These are phyloP conservation scores for Threskiornis aethiopicus DNA, from an alignment of 2,797 vertebrate genomes.

Conservation along the genomic window DNA sequence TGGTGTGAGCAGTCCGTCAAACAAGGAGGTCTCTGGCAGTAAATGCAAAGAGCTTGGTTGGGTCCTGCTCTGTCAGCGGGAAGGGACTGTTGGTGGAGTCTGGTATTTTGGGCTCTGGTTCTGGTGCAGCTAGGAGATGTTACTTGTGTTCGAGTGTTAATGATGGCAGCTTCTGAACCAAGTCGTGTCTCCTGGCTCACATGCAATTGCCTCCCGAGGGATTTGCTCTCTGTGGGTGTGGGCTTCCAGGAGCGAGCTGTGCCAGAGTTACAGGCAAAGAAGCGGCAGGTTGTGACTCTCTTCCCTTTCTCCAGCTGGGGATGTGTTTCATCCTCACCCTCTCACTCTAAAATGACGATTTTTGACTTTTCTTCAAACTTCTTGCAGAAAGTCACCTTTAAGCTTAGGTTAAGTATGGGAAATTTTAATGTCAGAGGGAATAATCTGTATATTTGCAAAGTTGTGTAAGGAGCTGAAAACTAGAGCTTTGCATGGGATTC, in stretches of 20 bases:
- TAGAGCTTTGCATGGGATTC: neutral
- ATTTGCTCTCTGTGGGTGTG: neutral
- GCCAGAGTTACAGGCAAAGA: neutral
- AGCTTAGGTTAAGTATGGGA: neutral
- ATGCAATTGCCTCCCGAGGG: neutral
- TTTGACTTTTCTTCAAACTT: neutral
- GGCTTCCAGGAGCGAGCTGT: neutral
- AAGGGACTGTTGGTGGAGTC: neutral
- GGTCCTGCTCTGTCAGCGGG: neutral
- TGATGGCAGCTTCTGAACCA: neutral
- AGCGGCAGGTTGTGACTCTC: neutral
- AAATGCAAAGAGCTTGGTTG: neutral
- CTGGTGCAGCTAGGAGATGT: neutral
- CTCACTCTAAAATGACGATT: neutral
- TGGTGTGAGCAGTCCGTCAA: neutral
- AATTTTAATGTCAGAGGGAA: neutral
- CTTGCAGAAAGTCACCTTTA: neutral
- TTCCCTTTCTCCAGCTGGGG: neutral
- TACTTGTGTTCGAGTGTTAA: neutral
- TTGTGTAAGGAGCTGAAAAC: neutral
- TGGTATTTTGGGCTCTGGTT: neutral
- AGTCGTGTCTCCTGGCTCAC: neutral
- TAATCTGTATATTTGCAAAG: neutral
- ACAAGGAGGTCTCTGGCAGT: neutral
- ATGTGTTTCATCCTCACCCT: neutral